phyloP scores from a whole-genome alignment of 2,113 vertebrate genomes.

The Nothocercus nigrocapillus region DNA sequence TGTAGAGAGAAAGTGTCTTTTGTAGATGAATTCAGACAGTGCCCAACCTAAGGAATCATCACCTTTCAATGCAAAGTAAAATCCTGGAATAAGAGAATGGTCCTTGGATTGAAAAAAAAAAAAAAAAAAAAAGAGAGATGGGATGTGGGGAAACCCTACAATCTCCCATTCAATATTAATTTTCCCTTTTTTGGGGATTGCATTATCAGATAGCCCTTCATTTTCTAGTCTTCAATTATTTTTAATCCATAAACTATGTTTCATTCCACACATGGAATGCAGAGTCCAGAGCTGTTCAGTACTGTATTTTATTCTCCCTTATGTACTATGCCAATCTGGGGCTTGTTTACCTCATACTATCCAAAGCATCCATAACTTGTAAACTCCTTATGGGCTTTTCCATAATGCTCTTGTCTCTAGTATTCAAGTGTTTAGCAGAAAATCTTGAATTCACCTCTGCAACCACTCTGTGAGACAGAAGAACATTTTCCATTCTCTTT shows the following conservation, averaged over 20 bases:
- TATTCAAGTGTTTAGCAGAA: neutral
- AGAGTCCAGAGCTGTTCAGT: neutral
- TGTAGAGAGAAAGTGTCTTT: neutral
- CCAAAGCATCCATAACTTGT: neutral
- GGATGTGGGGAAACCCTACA: neutral
- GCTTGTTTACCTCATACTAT: neutral
- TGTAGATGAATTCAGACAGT: neutral
- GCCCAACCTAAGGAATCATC: neutral
- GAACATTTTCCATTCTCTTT: neutral
- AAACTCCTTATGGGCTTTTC: neutral
- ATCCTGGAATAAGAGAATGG: fast-evolving
- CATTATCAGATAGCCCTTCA: neutral
- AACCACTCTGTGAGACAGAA: neutral
- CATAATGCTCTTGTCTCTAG: neutral
- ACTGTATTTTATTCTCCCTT: neutral
- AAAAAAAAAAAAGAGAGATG: neutral
- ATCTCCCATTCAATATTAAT: neutral
- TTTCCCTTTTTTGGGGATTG: neutral
- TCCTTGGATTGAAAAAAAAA: neutral
- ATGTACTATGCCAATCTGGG: neutral
- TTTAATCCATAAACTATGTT: neutral
- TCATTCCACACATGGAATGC: neutral
- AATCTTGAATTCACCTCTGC: neutral
- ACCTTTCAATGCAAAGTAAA: neutral
- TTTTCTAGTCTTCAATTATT: fast-evolving